A percentile compares a stretch with the other conserved stretches of the same genome.
These are phyloP conservation scores for Chouioia cunea DNA, from an alignment of 2,888 invertebrate species.

Conservation along the genomic window DNA sequence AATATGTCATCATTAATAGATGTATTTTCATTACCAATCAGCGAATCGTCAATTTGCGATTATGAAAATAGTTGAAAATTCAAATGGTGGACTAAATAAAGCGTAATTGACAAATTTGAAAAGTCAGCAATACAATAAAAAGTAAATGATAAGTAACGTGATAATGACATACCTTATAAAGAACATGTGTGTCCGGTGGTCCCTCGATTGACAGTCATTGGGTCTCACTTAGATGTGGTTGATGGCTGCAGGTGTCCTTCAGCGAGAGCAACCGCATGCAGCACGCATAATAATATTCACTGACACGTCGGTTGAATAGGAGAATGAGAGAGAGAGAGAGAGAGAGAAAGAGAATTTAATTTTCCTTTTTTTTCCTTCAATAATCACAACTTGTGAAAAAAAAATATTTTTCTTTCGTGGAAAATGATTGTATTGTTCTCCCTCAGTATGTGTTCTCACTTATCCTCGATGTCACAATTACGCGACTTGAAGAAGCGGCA, in stretches of 20 bases:
- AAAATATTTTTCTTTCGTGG: too few relatives aligned
- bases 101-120: background rate
- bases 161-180: constrained; percentile 64
- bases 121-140: constrained; percentile 1
- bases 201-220: constrained; percentile 68
- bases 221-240: constrained; percentile 56
- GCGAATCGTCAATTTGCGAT: background rate
- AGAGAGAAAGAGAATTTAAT: background rate
- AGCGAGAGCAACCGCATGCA: too few relatives aligned
- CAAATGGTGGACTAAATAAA: background rate
- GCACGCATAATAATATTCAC: background rate
- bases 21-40: too few relatives aligned
- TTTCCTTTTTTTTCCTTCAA: too few relatives aligned
- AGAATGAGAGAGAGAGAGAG: constrained; percentile 5
- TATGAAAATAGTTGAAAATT: background rate
- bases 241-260: constrained; percentile 38
- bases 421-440: too few relatives aligned
- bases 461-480: constrained; percentile 48
- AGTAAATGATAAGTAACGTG: background rate
- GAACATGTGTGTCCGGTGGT: constrained; percentile 68
- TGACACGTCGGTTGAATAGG: constrained; percentile 18
- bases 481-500: constrained; percentile 46
- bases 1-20: too few relatives aligned
- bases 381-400: too few relatives aligned
- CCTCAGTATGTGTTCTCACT: constrained; percentile 27